Conservation (phyloP, 2,797 vertebrate species). For the Hippopotamyrus pictus region DNA sequence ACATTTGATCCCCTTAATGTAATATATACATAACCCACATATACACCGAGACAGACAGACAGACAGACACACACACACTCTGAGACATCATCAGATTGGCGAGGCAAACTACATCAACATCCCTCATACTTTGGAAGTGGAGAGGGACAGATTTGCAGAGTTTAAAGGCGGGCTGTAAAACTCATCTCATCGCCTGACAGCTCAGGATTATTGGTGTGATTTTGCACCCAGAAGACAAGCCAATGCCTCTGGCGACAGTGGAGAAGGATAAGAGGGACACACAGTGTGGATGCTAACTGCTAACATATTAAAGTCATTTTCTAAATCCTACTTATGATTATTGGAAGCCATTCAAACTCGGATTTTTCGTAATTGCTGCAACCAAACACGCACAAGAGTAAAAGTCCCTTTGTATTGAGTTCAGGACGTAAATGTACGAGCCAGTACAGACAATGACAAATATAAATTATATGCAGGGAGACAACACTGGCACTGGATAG, state of each 20-base stretch:
- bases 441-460: background rate
- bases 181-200: background rate
- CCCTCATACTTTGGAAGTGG: background rate
- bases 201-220: background rate
- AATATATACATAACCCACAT: background rate
- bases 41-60: background rate
- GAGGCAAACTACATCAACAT: background rate
- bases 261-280: background rate
- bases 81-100: background rate
- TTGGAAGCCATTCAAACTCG: background rate
- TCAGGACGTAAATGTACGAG: background rate
- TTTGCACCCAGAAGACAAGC: background rate
- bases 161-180: background rate
- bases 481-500: background rate
- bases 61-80: background rate
- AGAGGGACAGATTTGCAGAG: background rate
- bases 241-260: background rate
- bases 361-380: background rate
- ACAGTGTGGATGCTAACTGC: background rate
- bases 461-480: background rate
- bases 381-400: background rate
- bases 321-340: background rate
- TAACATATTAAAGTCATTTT: background rate
- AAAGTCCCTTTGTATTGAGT: background rate
- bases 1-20: background rate